These are phyloP conservation scores for Notarius lentiginosus DNA, from an alignment of 2,113 vertebrate species.

Conservation along the genomic window DNA sequence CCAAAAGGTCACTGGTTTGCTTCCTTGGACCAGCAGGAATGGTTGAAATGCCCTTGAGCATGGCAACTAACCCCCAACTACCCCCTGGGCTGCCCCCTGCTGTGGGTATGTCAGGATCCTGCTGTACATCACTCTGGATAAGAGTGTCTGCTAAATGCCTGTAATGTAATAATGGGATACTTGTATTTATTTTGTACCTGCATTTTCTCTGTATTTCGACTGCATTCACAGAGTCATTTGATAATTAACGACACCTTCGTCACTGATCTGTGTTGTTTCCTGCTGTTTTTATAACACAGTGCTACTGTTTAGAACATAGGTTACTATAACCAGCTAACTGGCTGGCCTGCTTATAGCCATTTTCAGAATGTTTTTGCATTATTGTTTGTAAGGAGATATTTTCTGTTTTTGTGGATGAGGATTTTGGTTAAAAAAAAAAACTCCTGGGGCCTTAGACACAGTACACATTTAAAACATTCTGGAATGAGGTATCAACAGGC, in stretches of 20 bases:
- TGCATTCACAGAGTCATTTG: not conserved
- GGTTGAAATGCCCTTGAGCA: no score
- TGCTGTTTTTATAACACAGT: not conserved
- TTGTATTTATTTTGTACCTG: not conserved
- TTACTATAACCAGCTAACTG: not conserved
- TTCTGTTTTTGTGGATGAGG: not conserved
- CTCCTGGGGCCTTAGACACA: not conserved
- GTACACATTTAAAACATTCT: not conserved
- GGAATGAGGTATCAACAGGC: not conserved
- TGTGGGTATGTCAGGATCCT: no score
- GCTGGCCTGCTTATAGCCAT: not conserved
- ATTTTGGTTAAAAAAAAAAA: not conserved
- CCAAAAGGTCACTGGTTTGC: no score
- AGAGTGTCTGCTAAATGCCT: no score
- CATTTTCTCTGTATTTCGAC: not conserved
- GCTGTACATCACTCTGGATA: no score
- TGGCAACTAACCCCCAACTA: no score
- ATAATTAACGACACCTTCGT: not conserved
- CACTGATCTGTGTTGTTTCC: not conserved
- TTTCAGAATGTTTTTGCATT: not conserved
- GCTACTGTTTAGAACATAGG: not conserved
- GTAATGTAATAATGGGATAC: not conserved
- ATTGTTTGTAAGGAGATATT: not conserved
- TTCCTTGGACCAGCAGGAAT: no score
- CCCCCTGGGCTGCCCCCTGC: no score